Evolutionary conservation across 2,797 vertebrate genomes (phyloP).

Genomic region (Brachymystax lenok): DNA sequence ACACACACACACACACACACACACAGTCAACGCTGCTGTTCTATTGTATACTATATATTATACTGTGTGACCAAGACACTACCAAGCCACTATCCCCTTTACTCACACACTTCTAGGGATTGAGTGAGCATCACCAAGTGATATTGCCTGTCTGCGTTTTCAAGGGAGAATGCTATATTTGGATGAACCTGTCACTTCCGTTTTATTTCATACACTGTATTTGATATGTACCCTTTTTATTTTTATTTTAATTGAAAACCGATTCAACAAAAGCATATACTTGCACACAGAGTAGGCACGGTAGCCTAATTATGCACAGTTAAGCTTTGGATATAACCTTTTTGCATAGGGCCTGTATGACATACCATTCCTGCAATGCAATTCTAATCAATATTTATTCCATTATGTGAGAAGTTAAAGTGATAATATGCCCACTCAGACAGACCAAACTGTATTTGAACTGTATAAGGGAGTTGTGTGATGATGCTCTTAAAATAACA

Average conservation of each 20-base stretch:
- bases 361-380: not conserved
- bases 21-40: too few species aligned
- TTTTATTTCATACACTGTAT: not conserved
- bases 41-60: too few species aligned
- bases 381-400: not conserved
- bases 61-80: too few species aligned
- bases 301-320: not conserved
- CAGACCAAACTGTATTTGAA: not conserved
- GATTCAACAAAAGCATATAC: not conserved
- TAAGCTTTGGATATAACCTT: not conserved
- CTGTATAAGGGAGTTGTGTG: not conserved
- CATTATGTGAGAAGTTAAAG: not conserved
- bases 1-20: too few species aligned
- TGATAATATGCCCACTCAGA: not conserved
- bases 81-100: too few species aligned
- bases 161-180: constrained; percentile 8
- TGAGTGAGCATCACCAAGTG: not conserved
- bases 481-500: not conserved
- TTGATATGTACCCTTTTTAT: not conserved
- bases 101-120: not conserved
- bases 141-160: not conserved
- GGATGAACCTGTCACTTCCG: constrained; percentile 5
- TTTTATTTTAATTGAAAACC: not conserved
- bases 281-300: not conserved
- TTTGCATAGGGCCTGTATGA: not conserved